Percentiles rank a stretch among this genome's conserved stretches.
Evolutionary conservation across 2,888 invertebrate species (phyloP).

Genomic region (Hedychridium roseum): DNA sequence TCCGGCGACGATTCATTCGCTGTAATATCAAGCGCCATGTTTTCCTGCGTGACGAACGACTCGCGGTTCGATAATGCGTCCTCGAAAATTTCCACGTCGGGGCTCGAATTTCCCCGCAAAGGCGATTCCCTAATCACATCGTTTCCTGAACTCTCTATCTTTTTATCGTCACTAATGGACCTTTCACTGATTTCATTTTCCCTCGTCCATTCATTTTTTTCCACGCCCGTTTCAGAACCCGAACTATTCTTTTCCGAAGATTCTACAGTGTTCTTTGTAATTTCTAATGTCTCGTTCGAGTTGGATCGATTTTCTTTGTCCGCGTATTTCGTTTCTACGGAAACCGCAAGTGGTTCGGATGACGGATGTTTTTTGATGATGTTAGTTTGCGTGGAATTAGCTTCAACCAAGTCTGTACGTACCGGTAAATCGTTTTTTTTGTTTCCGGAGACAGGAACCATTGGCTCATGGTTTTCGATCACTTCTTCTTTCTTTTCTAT

Average conservation of each 20-base stretch:
- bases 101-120: not conserved
- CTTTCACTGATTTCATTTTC: too few relatives aligned
- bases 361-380: slow-evolving; percentile 6
- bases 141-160: not conserved
- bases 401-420: slow-evolving; percentile 21
- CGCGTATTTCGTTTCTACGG: slow-evolving; percentile 4
- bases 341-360: slow-evolving; percentile 3
- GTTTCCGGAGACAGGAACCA: not conserved
- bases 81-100: not conserved
- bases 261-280: not conserved
- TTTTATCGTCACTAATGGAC: not conserved
- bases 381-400: slow-evolving; percentile 14
- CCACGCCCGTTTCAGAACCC: too few relatives aligned
- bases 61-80: too few relatives aligned
- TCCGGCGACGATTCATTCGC: not conserved
- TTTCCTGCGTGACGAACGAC: not conserved
- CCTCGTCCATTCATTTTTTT: too few relatives aligned
- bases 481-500: too few relatives aligned
- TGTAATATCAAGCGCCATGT: slow-evolving; percentile 1
- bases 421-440: slow-evolving; percentile 29
- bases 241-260: not conserved
- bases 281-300: too few relatives aligned
- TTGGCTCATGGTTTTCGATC: too few relatives aligned
- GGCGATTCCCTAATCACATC: not conserved
- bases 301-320: too few relatives aligned